Conservation (phyloP, 2,888 invertebrate species). For the Neoascia interrupta region DNA sequence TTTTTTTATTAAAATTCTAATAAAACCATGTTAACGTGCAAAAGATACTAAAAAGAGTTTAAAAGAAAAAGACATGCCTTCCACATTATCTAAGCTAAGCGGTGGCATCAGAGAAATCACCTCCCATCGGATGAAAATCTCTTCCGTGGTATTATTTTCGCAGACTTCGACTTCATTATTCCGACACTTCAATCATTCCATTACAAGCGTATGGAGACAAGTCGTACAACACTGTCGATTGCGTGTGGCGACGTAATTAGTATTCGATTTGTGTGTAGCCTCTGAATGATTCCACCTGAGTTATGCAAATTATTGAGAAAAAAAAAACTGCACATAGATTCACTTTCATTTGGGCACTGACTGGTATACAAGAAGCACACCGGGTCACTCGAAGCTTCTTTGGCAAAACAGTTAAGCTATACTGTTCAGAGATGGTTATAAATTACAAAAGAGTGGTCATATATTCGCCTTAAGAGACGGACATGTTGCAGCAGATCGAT, state of each 20-base stretch:
- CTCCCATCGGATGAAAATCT: background rate
- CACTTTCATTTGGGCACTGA: conserved; percentile 46
- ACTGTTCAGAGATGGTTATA: conserved; percentile 13
- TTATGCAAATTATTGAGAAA: conserved; percentile 52
- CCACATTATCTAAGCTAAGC: conserved; percentile 40
- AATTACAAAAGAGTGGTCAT: conserved; percentile 32
- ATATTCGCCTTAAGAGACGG: conserved; percentile 25
- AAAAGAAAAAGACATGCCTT: background rate
- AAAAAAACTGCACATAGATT: conserved; percentile 22
- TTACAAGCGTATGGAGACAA: conserved; percentile 3
- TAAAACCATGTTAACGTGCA: too few relatives aligned
- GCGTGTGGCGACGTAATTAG: conserved; percentile 59
- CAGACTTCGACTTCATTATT: conserved; percentile 8
- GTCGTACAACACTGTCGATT: conserved; percentile 6
- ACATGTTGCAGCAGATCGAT: conserved; percentile 19
- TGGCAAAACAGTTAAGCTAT: conserved; percentile 38
- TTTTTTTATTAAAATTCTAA: too few relatives aligned
- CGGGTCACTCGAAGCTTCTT: conserved; percentile 28
- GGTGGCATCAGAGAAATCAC: conserved; percentile 17
- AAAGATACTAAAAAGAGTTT: too few relatives aligned
- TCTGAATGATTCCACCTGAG: conserved; percentile 15
- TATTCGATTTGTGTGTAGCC: conserved; percentile 42
- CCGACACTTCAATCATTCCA: conserved; percentile 23
- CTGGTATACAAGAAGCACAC: conserved; percentile 3
- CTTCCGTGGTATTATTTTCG: conserved; percentile 53